These are phyloP conservation scores for Podarcis cretensis DNA, from an alignment of 2,113 vertebrate species.

Conservation along the genomic window DNA sequence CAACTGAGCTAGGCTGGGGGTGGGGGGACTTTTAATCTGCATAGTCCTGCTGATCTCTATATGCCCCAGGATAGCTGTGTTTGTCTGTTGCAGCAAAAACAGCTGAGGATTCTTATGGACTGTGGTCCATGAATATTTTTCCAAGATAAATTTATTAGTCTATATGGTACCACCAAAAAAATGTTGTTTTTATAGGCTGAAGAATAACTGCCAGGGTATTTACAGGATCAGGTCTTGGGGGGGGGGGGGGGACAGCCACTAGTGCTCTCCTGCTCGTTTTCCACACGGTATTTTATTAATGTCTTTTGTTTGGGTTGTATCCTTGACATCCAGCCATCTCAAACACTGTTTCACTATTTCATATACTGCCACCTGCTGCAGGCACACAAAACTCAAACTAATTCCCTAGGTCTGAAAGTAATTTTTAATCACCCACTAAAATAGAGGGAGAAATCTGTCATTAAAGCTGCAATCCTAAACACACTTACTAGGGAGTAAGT, in stretches of 20 bases:
- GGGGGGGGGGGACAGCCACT: background rate
- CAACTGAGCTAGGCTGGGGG: too few relatives aligned
- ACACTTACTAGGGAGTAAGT: background rate
- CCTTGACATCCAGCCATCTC: background rate
- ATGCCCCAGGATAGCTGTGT: too few relatives aligned
- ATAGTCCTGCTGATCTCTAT: too few relatives aligned
- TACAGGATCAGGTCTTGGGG: too few relatives aligned
- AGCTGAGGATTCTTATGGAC: too few relatives aligned
- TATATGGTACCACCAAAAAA: background rate
- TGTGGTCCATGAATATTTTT: too few relatives aligned
- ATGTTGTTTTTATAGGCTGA: background rate
- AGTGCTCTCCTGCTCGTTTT: background rate
- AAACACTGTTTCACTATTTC: background rate
- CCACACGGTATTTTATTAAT: background rate
- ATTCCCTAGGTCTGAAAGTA: background rate
- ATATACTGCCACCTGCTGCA: slow-evolving; percentile 43
- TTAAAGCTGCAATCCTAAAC: background rate
- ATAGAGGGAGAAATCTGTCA: background rate
- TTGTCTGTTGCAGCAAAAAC: too few relatives aligned
- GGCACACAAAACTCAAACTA: slow-evolving; percentile 12
- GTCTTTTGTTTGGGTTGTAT: background rate
- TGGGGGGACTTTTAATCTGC: too few relatives aligned
- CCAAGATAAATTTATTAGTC: too few relatives aligned
- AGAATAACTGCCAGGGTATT: background rate
- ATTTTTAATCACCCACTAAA: background rate